Evolutionary conservation across 2,797 vertebrate genomes (phyloP).

Genomic region (Anguilla pacifica): DNA sequence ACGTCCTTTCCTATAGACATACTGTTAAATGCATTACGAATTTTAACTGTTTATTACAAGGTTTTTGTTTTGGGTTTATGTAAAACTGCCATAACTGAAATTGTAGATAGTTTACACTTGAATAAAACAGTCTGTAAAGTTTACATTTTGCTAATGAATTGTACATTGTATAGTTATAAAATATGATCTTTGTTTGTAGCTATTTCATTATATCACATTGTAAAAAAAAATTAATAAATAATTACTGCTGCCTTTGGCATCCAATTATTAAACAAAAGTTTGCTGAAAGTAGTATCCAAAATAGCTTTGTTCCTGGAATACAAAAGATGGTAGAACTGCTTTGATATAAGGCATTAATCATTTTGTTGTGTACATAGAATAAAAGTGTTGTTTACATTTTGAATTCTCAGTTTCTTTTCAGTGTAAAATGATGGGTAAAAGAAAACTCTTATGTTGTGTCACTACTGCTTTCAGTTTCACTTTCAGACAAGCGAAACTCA

Average conservation of each 20-base stretch:
- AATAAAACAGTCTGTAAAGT: conserved; percentile 22
- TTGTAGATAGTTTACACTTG: conserved; percentile 30
- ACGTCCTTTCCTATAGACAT: conserved; percentile 16
- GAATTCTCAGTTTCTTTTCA: not conserved
- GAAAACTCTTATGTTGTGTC: not conserved
- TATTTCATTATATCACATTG: conserved; percentile 11
- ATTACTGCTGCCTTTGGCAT: not conserved
- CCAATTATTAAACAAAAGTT: not conserved
- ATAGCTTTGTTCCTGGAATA: conserved; percentile 8
- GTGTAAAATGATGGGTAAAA: not conserved
- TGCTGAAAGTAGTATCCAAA: not conserved
- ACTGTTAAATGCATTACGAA: conserved; percentile 4
- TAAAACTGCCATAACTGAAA: conserved; percentile 28
- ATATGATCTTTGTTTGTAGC: conserved; percentile 22
- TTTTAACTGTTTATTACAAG: conserved; percentile 9
- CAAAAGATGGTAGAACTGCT: conserved; percentile 7
- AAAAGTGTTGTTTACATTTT: conserved; percentile 13
- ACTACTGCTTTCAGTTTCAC: conserved; percentile 17
- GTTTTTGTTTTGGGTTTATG: conserved; percentile 26
- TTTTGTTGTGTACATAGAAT: conserved; percentile 7
- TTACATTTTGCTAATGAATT: conserved; percentile 30
- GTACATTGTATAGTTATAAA: conserved; percentile 28
- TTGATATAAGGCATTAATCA: conserved; percentile 17
- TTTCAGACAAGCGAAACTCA: conserved; percentile 22
- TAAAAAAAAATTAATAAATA: not conserved